These are phyloP conservation scores for Pristionchus fissidentatus DNA, from an alignment of 2,888 invertebrate species.

Conservation along the genomic window DNA sequence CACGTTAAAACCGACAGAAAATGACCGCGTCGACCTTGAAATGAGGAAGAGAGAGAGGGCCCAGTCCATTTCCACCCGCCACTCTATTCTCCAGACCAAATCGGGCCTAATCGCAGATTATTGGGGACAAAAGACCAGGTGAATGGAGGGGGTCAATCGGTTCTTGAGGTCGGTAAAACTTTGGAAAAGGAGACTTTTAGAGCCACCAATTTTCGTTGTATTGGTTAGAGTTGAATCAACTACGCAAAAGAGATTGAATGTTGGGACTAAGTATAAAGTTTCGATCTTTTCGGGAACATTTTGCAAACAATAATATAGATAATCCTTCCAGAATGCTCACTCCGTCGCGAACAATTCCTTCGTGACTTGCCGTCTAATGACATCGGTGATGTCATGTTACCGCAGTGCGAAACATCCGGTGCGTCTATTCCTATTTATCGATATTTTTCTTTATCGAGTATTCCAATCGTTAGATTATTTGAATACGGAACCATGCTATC, in stretches of 20 bases:
- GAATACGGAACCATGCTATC: no score
- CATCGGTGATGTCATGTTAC: slow-evolving; percentile 32
- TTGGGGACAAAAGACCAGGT: neutral
- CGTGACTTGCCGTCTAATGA: slow-evolving; percentile 33
- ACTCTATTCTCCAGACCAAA: neutral
- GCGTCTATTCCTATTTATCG: neutral
- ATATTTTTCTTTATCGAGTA: neutral
- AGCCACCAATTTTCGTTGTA: no score
- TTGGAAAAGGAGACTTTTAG: no score
- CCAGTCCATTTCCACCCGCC: neutral
- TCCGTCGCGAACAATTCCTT: slow-evolving; percentile 41
- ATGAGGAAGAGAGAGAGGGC: no score
- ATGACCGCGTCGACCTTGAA: slow-evolving; percentile 36
- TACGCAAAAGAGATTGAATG: no score
- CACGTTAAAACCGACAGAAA: no score
- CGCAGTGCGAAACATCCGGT: slow-evolving; percentile 44
- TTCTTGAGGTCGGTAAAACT: no score
- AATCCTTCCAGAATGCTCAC: slow-evolving; percentile 40
- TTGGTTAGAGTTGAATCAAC: no score
- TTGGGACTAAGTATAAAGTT: no score
- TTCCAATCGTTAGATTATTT: neutral
- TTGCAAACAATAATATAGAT: neutral
- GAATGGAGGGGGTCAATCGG: neutral
- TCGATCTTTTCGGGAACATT: no score
- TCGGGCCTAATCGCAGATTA: slow-evolving; percentile 2